Percentiles rank a stretch among this genome's conserved stretches.
These are phyloP conservation scores for Archips crataeganus DNA, from an alignment of 2,888 invertebrate genomes.

Conservation along the genomic window DNA sequence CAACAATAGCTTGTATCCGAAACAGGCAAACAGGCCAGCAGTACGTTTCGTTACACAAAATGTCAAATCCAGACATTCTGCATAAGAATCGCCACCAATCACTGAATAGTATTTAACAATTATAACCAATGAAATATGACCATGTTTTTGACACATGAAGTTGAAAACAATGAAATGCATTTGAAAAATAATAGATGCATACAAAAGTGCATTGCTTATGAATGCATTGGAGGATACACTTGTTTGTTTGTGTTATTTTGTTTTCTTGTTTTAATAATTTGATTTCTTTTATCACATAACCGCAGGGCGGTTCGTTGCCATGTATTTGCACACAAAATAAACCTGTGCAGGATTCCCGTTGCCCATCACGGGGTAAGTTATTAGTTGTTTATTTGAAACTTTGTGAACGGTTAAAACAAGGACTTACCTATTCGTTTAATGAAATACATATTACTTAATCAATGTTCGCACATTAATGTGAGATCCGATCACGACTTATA, in stretches of 20 bases:
- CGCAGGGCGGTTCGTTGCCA: conserved; percentile 20
- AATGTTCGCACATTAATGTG: conserved; percentile 30
- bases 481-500: conserved; percentile 18
- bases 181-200: conserved; percentile 39
- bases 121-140: not conserved
- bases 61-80: not conserved
- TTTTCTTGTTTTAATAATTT: conserved; percentile 28
- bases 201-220: conserved; percentile 38
- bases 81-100: conserved; percentile 11
- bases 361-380: conserved; percentile 42
- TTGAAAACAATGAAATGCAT: conserved; percentile 35
- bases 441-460: conserved; percentile 32
- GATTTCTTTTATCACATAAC: conserved; percentile 26
- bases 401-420: conserved; percentile 45
- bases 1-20: conserved; percentile 16
- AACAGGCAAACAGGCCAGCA: not conserved
- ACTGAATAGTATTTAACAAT: not conserved
- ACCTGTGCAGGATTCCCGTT: conserved; percentile 32
- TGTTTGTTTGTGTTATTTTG: conserved; percentile 41
- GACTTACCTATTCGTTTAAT: conserved; percentile 24
- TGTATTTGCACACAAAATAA: conserved; percentile 27
- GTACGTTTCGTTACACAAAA: not conserved
- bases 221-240: conserved; percentile 33
- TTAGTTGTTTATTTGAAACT: conserved; percentile 45
- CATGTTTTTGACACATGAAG: conserved; percentile 12